Conservation (phyloP, 2,888 invertebrate genomes). For the Parnassius mnemosyne region DNA sequence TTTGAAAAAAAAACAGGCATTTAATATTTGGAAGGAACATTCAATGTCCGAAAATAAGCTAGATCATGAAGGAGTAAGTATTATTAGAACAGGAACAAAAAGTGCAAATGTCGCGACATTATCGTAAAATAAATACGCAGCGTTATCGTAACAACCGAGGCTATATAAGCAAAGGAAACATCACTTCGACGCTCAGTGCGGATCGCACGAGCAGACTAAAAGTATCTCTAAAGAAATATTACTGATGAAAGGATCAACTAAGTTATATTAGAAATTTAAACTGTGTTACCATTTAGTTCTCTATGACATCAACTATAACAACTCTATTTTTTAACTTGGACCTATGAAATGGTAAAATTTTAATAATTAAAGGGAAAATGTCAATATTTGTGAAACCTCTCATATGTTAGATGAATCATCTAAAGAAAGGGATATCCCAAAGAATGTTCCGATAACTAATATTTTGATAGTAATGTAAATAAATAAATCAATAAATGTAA, state of each 20-base stretch:
- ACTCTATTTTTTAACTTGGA: too few species aligned
- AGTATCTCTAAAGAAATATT: constrained; percentile 34
- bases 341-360: too few species aligned
- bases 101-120: constrained; percentile 37
- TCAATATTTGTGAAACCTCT: too few species aligned
- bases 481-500: constrained; percentile 32
- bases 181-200: constrained; percentile 62
- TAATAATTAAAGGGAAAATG: too few species aligned
- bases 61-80: not conserved
- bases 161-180: constrained; percentile 52
- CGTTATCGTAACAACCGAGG: constrained; percentile 42
- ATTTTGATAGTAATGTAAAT: constrained; percentile 37
- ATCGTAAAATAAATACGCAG: constrained; percentile 36
- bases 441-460: constrained; percentile 31
- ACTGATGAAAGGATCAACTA: not conserved
- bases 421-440: constrained; percentile 30
- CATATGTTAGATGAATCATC: constrained; percentile 29
- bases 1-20: not conserved
- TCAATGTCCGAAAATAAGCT: too few species aligned
- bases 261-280: too few species aligned
- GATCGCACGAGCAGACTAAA: constrained; percentile 72
- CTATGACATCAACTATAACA: too few species aligned
- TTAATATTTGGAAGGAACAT: too few species aligned
- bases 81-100: constrained; percentile 32
- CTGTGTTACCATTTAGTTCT: too few species aligned